Conservation (phyloP, 2,113 vertebrate species). For the human (Homo sapiens) region DNA sequence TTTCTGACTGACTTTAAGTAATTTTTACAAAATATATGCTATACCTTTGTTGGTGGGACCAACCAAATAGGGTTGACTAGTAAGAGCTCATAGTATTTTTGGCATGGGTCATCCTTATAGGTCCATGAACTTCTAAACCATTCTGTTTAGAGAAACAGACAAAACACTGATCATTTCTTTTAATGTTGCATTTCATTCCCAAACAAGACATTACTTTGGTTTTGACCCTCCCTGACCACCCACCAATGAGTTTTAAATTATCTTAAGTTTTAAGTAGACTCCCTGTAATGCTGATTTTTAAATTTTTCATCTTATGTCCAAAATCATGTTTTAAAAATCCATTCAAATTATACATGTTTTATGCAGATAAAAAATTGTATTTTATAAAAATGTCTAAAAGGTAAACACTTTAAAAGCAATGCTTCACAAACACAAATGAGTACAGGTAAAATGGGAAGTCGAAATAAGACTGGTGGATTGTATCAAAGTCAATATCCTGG, state of each 20-base stretch:
- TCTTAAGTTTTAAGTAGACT: constrained; percentile 5
- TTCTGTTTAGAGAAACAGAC: constrained; percentile 84
- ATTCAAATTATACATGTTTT: constrained; percentile 36
- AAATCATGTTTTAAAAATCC: constrained; percentile 25
- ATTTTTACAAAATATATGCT: constrained; percentile 21
- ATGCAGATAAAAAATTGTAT: background rate
- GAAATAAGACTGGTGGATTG: background rate
- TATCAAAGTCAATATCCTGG: background rate
- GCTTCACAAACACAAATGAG: constrained; percentile 4
- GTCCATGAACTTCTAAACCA: constrained; percentile 90
- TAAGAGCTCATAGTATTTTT: constrained; percentile 92
- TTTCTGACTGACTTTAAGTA: background rate
- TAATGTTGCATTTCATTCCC: constrained; percentile 30
- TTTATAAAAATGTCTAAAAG: constrained; percentile 36
- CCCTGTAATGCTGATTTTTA: background rate
- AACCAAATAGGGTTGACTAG: constrained; percentile 92
- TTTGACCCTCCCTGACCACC: background rate
- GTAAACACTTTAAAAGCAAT: background rate
- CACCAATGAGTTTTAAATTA: background rate
- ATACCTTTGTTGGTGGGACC: constrained; percentile 95
- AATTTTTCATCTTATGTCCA: constrained; percentile 5
- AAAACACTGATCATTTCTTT: background rate
- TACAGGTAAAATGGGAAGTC: background rate
- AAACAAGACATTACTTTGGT: constrained; percentile 31
- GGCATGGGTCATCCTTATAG: constrained; percentile 92